Evolutionary conservation across 2,888 invertebrate genomes (phyloP).

Genomic region (Drosophila subquinaria): DNA sequence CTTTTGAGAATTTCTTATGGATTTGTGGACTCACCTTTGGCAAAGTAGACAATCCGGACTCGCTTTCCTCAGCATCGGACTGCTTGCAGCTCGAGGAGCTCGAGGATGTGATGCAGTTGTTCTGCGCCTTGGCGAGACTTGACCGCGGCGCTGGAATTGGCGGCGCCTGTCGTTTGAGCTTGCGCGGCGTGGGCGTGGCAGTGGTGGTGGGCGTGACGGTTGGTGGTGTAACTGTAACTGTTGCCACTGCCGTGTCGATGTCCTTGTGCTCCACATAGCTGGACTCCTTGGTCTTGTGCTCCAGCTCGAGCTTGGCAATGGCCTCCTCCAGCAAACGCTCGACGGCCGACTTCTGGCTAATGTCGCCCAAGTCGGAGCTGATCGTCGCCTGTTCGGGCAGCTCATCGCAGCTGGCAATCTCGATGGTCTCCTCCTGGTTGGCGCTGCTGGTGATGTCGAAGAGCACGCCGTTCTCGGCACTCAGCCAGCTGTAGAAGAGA

Average conservation of each 20-base stretch:
- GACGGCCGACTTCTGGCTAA: constrained; percentile 64
- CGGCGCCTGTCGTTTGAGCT: constrained; percentile 57
- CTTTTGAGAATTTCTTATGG: not conserved
- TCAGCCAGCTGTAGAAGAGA: constrained; percentile 83
- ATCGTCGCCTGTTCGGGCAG: constrained; percentile 25
- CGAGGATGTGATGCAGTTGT: constrained; percentile 43
- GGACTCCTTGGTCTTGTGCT: constrained; percentile 47
- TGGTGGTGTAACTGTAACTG: not conserved
- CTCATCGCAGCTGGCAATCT: constrained; percentile 56
- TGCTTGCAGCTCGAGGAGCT: constrained; percentile 65
- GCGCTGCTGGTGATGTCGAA: constrained; percentile 72
- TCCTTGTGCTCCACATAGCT: constrained; percentile 52
- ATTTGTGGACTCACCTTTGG: constrained; percentile 71
- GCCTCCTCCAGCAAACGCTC: constrained; percentile 76
- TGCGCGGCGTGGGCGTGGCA: constrained; percentile 47
- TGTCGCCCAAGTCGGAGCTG: constrained; percentile 40
- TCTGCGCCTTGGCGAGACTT: constrained; percentile 48
- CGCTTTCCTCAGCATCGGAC: constrained; percentile 78
- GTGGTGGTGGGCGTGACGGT: constrained; percentile 1
- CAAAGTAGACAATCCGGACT: constrained; percentile 76
- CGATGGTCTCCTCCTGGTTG: constrained; percentile 62
- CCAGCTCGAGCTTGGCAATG: constrained; percentile 73
- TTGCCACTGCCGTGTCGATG: constrained; percentile 27
- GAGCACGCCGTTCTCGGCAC: constrained; percentile 75
- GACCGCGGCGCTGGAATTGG: constrained; percentile 65